phyloP scores from a whole-genome alignment of 2,113 vertebrate genomes.

The Sus scrofa region DNA sequence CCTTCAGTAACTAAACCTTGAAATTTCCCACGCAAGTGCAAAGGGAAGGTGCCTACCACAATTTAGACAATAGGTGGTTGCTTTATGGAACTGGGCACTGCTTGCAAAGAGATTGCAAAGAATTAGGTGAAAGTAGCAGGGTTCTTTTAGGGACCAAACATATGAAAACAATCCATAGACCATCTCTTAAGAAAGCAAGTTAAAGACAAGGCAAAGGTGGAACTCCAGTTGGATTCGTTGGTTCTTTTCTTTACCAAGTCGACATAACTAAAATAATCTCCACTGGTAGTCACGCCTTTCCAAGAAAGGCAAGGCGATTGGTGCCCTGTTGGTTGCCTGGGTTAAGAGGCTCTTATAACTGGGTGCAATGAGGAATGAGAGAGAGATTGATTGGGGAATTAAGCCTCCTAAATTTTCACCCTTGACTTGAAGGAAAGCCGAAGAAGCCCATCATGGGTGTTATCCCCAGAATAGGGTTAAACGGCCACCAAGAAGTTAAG shows the following conservation, averaged over 20 bases:
- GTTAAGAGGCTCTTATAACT: background rate
- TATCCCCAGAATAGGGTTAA: background rate
- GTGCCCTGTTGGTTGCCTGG: background rate
- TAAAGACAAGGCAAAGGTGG: background rate
- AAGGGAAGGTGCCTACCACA: background rate
- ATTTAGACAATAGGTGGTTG: background rate
- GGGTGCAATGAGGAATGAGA: background rate
- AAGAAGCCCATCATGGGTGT: background rate
- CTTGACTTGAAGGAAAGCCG: slow-evolving; percentile 5
- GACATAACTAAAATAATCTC: slow-evolving; percentile 15
- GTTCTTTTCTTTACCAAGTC: slow-evolving; percentile 1
- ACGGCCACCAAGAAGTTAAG: background rate
- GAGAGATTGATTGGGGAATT: background rate
- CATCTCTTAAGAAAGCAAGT: background rate
- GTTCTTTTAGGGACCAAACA: background rate
- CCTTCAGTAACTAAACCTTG: slow-evolving; percentile 36
- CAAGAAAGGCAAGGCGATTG: slow-evolving; percentile 8
- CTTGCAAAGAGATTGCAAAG: background rate
- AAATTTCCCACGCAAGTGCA: background rate
- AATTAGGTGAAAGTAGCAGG: background rate
- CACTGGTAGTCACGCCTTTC: background rate
- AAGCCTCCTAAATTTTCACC: slow-evolving; percentile 28
- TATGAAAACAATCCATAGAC: background rate
- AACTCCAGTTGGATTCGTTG: background rate
- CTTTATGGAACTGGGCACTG: background rate